Base-by-base conservation (phyloP, 2,113 vertebrate species). In the Theristicus caerulescens region DNA sequence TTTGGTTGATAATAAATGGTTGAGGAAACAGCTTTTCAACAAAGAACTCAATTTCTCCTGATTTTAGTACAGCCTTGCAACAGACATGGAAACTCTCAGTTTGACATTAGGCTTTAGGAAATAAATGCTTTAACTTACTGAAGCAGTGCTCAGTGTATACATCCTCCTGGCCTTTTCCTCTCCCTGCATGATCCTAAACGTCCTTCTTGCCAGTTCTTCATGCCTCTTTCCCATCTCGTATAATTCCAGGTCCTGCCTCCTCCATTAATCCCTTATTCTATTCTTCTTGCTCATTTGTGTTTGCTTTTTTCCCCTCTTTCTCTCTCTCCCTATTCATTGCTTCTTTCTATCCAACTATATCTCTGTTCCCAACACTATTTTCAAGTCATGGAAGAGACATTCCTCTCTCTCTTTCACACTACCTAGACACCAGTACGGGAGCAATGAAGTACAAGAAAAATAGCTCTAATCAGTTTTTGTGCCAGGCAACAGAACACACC, bases 241-340 rank as follows among this genome's bases (percentile, higher is more conserved):
- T 21, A 46, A 36, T 51, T 9, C 6, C 11, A 52, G 6, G 5
- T 17, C 21, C 12, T 31, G 20, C 13, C 14, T 66, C 6, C 7
- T 40, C 13, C 21, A 16, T 49, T 86, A 36, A 40, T 38, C 2
- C 9, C 10, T 6, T 47, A 15, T 31, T 58, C 12, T 55, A 40
- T 49, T 77, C 29, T 40, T 78, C n/a, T 47, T 72, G 6, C 8
- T 34, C 29, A 16, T 34, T 84, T 46, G 18, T 16, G 4, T 34
- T 84, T 72, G 2, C 6, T 49, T 42, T 58, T n/a, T 3, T 1
- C 2, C 2, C 4, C 2, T 13, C 9, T 20, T 6, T 34, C 5
- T 20, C 11, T 31, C 6, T 26, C 4, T 7, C 4, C 4, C 13
- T 14, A 1, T 40, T 61, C 24, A 59, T 31, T 6, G 0, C 2